These are phyloP conservation scores for Pilophorus perplexus DNA, from an alignment of 2,888 invertebrate species.

Conservation along the genomic window DNA sequence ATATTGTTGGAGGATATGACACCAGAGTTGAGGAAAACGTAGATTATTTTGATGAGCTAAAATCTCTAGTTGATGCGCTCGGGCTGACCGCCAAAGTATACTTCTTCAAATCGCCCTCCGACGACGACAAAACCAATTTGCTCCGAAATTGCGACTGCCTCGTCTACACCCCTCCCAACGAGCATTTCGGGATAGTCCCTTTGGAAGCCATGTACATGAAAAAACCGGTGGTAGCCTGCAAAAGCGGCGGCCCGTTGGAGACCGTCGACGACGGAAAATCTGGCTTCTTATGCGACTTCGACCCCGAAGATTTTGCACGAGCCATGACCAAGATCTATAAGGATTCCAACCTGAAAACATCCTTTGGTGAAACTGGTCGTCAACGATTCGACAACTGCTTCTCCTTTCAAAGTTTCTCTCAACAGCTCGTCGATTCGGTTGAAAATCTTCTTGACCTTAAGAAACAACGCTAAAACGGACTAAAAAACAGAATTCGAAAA, in stretches of 20 bases:
- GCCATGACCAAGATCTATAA: conserved; percentile 70
- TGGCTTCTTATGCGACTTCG: conserved; percentile 74
- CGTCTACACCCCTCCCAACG: conserved; percentile 92
- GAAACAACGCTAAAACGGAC: conserved; percentile 6
- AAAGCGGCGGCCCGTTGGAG: conserved; percentile 94
- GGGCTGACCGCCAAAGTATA: conserved; percentile 70
- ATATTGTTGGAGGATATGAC: conserved; percentile 97
- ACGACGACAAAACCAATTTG: conserved; percentile 77
- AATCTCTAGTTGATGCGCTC: conserved; percentile 62
- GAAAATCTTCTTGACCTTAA: conserved; percentile 2
- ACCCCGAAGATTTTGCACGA: conserved; percentile 68
- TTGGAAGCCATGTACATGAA: conserved; percentile 94
- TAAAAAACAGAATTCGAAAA: too few relatives aligned
- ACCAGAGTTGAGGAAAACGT: conserved; percentile 82
- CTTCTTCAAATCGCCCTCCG: conserved; percentile 84
- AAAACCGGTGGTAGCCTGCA: conserved; percentile 91
- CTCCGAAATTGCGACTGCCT: conserved; percentile 74
- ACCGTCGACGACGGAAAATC: conserved; percentile 78
- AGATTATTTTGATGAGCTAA: conserved; percentile 76
- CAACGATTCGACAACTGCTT: conserved; percentile 75
- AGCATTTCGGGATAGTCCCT: conserved; percentile 99
- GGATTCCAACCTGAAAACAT: conserved; percentile 58
- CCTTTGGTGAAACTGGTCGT: conserved; percentile 73
- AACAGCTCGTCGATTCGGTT: conserved; percentile 61
- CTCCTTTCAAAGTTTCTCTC: conserved; percentile 77